These are phyloP conservation scores for Phoxinus phoxinus DNA, from an alignment of 2,113 vertebrate genomes.

Conservation along the genomic window DNA sequence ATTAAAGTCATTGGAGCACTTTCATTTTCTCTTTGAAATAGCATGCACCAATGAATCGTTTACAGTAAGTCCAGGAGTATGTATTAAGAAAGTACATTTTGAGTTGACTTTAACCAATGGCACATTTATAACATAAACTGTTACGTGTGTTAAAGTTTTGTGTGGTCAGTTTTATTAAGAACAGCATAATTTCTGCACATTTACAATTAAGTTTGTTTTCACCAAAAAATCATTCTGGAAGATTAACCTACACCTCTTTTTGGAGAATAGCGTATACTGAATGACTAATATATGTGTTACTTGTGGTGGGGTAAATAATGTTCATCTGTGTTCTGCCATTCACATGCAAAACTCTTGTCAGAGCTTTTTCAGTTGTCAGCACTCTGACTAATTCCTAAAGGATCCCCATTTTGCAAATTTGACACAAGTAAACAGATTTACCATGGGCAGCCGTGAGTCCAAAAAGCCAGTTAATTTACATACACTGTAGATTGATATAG, in stretches of 20 bases:
- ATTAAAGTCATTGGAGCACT: no score
- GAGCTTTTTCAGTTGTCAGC: constrained; percentile 2
- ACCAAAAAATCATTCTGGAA: background rate
- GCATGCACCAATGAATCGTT: no score
- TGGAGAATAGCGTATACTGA: background rate
- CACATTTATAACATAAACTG: background rate
- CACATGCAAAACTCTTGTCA: constrained; percentile 10
- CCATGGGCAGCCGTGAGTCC: constrained; percentile 37
- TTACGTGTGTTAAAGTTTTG: background rate
- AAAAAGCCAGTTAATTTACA: constrained; percentile 63
- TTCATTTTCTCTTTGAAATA: no score
- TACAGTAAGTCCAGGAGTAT: no score
- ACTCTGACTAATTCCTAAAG: background rate
- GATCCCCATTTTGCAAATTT: constrained; percentile 34
- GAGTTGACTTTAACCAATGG: background rate
- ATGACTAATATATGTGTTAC: background rate
- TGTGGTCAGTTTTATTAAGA: no score
- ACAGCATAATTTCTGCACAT: background rate
- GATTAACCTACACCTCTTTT: background rate
- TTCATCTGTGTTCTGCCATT: background rate
- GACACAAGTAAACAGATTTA: constrained; percentile 50
- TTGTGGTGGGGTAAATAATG: background rate
- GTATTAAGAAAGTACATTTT: background rate
- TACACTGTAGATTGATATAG: constrained; percentile 43
- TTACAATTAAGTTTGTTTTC: background rate